phyloP scores from a whole-genome alignment of 2,113 vertebrate genomes.

The Capreolus pygargus region DNA sequence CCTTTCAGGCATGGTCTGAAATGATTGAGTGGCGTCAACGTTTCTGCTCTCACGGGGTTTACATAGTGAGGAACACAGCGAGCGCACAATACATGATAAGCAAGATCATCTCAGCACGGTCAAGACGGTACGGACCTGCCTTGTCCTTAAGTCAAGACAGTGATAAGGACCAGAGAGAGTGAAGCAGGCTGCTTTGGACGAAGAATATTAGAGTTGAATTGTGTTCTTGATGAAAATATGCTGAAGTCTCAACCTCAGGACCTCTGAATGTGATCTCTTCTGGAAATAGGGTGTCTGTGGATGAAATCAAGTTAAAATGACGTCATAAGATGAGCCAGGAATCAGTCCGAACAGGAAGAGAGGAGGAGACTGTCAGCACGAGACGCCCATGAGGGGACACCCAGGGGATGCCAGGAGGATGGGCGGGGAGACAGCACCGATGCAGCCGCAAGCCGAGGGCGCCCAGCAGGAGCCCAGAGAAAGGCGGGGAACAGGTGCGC shows the following conservation, averaged over 20 bases:
- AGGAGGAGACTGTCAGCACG: not conserved
- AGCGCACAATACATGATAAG: not conserved
- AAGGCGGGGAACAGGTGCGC: rapidly evolving
- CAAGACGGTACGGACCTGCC: not conserved
- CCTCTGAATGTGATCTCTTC: not conserved
- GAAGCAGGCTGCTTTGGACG: rapidly evolving
- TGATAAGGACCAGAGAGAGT: not conserved
- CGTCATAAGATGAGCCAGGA: not conserved
- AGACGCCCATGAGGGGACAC: not conserved
- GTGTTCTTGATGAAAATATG: not conserved
- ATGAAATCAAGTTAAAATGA: not conserved
- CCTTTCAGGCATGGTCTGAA: not conserved
- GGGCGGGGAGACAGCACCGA: rapidly evolving
- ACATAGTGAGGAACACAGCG: rapidly evolving
- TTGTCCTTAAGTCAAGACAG: not conserved
- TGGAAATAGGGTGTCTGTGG: not conserved
- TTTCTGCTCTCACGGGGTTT: not conserved
- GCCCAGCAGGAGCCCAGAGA: not conserved
- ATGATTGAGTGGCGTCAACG: not conserved
- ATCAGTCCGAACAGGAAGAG: not conserved
- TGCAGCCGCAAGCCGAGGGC: rapidly evolving
- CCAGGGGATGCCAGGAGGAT: rapidly evolving
- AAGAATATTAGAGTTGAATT: not conserved
- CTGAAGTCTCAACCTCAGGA: not conserved
- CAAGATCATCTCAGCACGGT: not conserved